These are phyloP conservation scores for Delia radicum DNA, from an alignment of 1,140 invertebrate species.

Conservation along the genomic window DNA sequence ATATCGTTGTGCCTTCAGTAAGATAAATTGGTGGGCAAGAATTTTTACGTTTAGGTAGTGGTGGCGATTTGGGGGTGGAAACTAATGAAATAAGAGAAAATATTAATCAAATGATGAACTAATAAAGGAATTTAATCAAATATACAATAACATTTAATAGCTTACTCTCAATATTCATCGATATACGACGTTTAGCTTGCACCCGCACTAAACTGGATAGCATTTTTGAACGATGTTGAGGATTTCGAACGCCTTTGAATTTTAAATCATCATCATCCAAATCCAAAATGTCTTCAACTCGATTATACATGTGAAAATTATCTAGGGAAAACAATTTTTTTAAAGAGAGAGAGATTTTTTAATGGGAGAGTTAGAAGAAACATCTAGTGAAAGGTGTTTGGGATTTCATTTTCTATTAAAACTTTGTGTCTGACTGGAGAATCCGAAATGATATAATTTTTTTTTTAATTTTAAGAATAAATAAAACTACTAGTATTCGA, in stretches of 20 bases:
- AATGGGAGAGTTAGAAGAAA: too few species aligned
- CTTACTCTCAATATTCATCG: constrained; percentile 48
- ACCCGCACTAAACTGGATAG: constrained; percentile 66
- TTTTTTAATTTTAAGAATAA: too few species aligned
- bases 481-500: too few species aligned
- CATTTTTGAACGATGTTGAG: constrained; percentile 64
- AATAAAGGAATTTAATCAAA: background rate
- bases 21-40: constrained; percentile 45
- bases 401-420: too few species aligned
- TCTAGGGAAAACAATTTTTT: constrained; percentile 26
- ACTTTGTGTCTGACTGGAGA: too few species aligned
- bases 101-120: too few species aligned
- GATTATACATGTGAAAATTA: constrained; percentile 57
- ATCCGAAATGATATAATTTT: too few species aligned
- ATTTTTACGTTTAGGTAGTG: constrained; percentile 37
- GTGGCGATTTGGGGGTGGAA: constrained; percentile 28
- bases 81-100: constrained; percentile 7
- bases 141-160: background rate
- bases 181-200: constrained; percentile 58
- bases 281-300: constrained; percentile 63
- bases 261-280: constrained; percentile 64
- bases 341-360: too few species aligned
- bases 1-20: constrained; percentile 29
- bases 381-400: too few species aligned
- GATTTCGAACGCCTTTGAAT: constrained; percentile 63